Evolutionary conservation across 2,113 vertebrate species (phyloP), one percentile per base, ranked within the genome.

Genomic region (Azemiops feae): DNA sequence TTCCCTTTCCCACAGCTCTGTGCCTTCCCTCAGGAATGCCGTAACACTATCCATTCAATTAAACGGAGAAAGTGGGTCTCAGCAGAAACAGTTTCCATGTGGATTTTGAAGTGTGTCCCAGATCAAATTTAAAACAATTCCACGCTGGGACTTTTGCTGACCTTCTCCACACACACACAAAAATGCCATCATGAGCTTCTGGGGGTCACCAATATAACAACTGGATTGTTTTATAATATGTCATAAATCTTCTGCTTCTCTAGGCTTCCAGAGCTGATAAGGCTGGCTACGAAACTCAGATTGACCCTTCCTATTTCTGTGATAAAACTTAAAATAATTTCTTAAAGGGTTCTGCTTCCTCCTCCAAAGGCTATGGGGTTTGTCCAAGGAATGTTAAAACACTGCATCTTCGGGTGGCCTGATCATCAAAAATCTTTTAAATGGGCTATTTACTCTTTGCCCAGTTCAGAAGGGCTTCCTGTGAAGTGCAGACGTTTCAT

Each of bases 1-100:
- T 55, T n/a, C 93, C 88, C 89, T 85, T 96, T 96, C 95, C 95
- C 95, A 93, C 95, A 94, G 87, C 0, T 1, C 74, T 69, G 52
- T 23, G n/a, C 58, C 34, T 69, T 93, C 94, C 91, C 94, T 74
- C 43, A 91, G 91, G 92, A 96, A 39, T 93, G 92, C 94, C 5
- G 10, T 57, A 92, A 95, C 57, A 88, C 30, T 14, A 94, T 90
- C 88, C 23, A 0, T 20, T 55, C 45, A 5, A 20, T 53, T 87
- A 45, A 74, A 94, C 91, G 50, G 89, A 86, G 92, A 58, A 92
- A 89, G 91, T 93, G 57, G 7, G 20, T 91, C 91, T 74, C 53
- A 39, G 53, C 87, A 94, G 85, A 60, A 94, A 94, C 0, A 1
- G 89, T 45, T 93, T 94, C 91, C 53, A 93, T 16, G 5, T 10